Base-by-base conservation (phyloP, 2,797 vertebrate species). In the Bradypus variegatus region DNA sequence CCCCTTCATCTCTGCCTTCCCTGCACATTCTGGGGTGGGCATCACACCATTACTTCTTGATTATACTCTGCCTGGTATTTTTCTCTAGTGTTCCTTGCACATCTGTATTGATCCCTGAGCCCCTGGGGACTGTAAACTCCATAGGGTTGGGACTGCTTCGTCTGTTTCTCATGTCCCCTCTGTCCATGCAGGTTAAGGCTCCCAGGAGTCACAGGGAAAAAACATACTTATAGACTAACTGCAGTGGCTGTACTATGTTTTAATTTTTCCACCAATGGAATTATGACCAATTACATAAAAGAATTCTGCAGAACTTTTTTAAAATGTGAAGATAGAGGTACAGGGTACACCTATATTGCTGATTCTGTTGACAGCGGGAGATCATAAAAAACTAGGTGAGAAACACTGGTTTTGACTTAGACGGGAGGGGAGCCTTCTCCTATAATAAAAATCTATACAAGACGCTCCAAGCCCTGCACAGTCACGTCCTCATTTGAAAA, bases 401-500 rank as follows among this genome's bases (percentile, higher is more conserved):
- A n/a, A n/a, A n/a, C n/a, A n/a, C n/a, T n/a, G n/a, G n/a, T n/a
- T 67, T 88, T 72, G 83, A 64, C 48, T 36, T 9, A 50, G 55
- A 64, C 48, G 58, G 12, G 38, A 70, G n/a, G n/a, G 50, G 12
- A 81, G 72, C 67, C 84, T 88, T 90, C 23, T 50, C 62, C 62
- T 83, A 1, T 78, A 67, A 75, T 11, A 73, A 83, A 6, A 89
- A 67, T 83, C 94, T 94, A 85, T n/a, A 79, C 64, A 27, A 3
- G 55, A 86, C 81, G 1, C 93, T 96, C 93, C 86, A 78, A 87
- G 58, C 45, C 72, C 31, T 25, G 72, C 83, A 23, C 76, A 89
- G 82, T 94, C 91, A 69, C 65, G 92, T 70, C 36, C 33, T 90
- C 75, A 78, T 53, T 81, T 94, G 25, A 93, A 93, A 92, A 80